Base-by-base conservation (phyloP, 1,140 invertebrate species). In the Mylabris phalerata region DNA sequence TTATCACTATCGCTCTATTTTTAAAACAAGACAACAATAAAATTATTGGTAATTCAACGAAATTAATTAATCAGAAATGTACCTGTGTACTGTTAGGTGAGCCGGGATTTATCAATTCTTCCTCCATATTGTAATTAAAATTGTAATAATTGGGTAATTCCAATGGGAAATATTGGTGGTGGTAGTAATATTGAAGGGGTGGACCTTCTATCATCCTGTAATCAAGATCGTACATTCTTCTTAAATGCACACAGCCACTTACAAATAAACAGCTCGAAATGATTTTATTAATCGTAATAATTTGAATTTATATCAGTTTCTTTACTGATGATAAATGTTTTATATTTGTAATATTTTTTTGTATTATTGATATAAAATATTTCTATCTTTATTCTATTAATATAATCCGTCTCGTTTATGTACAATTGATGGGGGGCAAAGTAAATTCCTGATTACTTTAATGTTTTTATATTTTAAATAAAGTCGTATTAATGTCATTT, bases 1-100 rank as follows among this genome's bases (percentile, higher is more conserved):
- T 71, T 71, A 25, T 74, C 71, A 52, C 71, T 73, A 58, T 74
- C 73, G 50, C 71, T 74, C 71, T 73, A 61, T 10, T 63, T 49
- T 44, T 32, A 59, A 51, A 48, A 56, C 48, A 49, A 19, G 19
- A 19, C 19, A 19, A 19, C 19, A 19, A 19, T 19, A 19, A 19
- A 19, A 19, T 19, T 19, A 19, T 19, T 2, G 19, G 19, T 19
- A 19, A 19, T 19, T 19, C 19, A 19, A 19, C 19, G 19, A 2
- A 19, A 55, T 9, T 11, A 11, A 61, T 49, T 10, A 38, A 39
- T 38, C 9, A 48, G 6, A 48, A 54, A 6, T n/a, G 32, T 54
- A 73, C 71, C 67, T 72, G 71, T 10, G 66, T 65, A 52, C 71
- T 72, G 19, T 64, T 67, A 7, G 69, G 69, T 6, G 70, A 71